Evolutionary conservation across 2,113 vertebrate species (phyloP), one percentile per base, ranked within the genome.

Genomic region (Oreochromis aureus): DNA sequence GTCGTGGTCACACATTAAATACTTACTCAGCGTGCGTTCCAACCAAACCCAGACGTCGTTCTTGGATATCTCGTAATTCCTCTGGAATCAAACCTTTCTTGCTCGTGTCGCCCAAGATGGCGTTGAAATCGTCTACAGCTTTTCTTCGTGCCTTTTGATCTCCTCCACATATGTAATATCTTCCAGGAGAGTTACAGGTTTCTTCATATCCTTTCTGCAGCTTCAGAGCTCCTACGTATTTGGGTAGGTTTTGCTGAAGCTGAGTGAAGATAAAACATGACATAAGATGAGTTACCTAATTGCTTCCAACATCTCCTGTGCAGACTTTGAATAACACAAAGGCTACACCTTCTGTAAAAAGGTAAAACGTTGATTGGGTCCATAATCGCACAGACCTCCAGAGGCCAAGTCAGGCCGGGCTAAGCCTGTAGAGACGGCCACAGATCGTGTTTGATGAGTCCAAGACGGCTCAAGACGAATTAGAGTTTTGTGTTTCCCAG

Each of bases 111-210:
- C 5, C 2, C 59, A 0, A 63, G 59, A 34, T 63, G 59, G 0
- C 1, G 1, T 19, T 19, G 9, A 63, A 63, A 34, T 63, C 1
- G 1, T 34, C 16, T 63, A 63, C 2, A 1, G 59, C 59, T 34
- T 63, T 34, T 63, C 0, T 2, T 63, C 0, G 16, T 0, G 16
- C 59, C 59, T 34, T 63, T 63, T 0, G 2, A 34, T 0, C 0
- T 34, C 59, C 59, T 11, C 59, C 59, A 63, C 59, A 63, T 0
- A 63, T 63, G 59, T 63, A 63, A 19, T 63, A 63, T 34, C 2
- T 63, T 34, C 0, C 59, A 63, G 59, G 1, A 63, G 30, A 63
- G 3, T 63, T 63, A 63, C 0, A 6, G 15, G 59, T 63, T 63
- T 39, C 36, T 39, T 63, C 30, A 19, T 63, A 63, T 34, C 59